These are phyloP conservation scores for Anguilla rostrata DNA, from an alignment of 2,113 vertebrate species.

Conservation along the genomic window DNA sequence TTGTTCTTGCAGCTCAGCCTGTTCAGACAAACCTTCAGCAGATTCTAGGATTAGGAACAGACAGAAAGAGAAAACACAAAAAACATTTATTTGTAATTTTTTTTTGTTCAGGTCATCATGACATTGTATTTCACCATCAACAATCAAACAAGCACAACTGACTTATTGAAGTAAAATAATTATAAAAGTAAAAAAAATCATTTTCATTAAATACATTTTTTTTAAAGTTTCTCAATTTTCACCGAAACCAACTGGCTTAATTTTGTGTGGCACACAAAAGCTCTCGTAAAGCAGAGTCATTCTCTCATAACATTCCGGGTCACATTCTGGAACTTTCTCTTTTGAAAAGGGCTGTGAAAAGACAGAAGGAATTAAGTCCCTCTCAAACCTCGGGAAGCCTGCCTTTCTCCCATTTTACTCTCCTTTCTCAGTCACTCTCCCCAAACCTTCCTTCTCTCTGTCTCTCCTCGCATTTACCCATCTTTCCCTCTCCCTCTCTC, in stretches of 20 bases:
- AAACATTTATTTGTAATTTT: neutral
- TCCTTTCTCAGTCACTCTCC: neutral
- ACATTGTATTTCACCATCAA: no score
- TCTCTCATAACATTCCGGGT: neutral
- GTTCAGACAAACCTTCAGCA: conserved; percentile 54
- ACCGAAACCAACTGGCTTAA: no score
- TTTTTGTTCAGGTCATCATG: no score
- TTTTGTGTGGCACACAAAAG: no score
- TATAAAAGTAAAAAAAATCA: no score
- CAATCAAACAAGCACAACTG: no score
- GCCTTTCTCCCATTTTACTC: neutral
- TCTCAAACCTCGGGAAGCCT: neutral
- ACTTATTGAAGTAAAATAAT: no score
- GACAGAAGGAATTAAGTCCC: neutral
- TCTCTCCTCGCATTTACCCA: no score
- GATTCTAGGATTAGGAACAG: conserved; percentile 49
- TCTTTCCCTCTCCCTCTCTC: no score
- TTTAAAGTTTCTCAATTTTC: no score
- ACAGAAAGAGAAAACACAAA: neutral
- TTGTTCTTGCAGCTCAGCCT: conserved; percentile 59
- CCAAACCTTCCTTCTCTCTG: neutral
- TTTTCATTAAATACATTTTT: no score
- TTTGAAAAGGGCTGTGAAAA: neutral
- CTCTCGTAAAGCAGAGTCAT: neutral
- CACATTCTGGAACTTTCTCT: no score